phyloP scores from a whole-genome alignment of 2,113 vertebrate genomes.

The Pollachius pollachius region DNA sequence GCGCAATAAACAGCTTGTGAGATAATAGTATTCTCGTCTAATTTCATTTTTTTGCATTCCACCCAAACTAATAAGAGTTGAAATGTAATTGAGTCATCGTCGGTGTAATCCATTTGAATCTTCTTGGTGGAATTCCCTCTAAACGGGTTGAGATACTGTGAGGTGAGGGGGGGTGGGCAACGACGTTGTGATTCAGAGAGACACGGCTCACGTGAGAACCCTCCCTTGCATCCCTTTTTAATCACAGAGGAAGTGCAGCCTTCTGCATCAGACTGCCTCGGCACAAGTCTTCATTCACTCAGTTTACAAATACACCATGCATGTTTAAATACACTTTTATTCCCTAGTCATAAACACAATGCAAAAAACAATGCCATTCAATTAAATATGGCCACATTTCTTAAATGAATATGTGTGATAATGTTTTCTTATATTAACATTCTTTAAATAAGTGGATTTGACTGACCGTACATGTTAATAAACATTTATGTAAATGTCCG shows the following conservation, averaged over 20 bases:
- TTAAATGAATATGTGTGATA: too few relatives aligned
- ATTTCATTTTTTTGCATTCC: constrained; percentile 70
- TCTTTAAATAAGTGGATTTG: too few relatives aligned
- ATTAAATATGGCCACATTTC: too few relatives aligned
- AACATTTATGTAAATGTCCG: too few relatives aligned
- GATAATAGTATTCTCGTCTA: constrained; percentile 70
- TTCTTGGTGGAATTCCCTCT: constrained; percentile 50
- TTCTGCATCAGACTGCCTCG: too few relatives aligned
- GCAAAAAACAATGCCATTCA: too few relatives aligned
- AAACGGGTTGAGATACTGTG: constrained; percentile 51
- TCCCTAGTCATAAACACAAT: too few relatives aligned
- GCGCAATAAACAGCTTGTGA: constrained; percentile 59
- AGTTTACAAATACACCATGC: too few relatives aligned
- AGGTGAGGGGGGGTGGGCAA: constrained; percentile 25
- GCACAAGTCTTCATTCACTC: not conserved
- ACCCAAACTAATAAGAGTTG: constrained; percentile 70
- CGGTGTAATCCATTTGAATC: constrained; percentile 59
- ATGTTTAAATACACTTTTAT: too few relatives aligned
- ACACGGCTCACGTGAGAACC: constrained; percentile 36
- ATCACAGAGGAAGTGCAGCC: not conserved
- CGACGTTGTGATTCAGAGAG: constrained; percentile 21
- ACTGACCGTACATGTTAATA: too few relatives aligned
- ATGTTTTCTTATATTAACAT: too few relatives aligned
- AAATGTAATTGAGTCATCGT: constrained; percentile 68
- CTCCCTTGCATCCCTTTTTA: not conserved